Evolutionary conservation across 2,113 vertebrate species (phyloP), one percentile per base, ranked within the genome.

Genomic region (Pollimyrus isidori): DNA sequence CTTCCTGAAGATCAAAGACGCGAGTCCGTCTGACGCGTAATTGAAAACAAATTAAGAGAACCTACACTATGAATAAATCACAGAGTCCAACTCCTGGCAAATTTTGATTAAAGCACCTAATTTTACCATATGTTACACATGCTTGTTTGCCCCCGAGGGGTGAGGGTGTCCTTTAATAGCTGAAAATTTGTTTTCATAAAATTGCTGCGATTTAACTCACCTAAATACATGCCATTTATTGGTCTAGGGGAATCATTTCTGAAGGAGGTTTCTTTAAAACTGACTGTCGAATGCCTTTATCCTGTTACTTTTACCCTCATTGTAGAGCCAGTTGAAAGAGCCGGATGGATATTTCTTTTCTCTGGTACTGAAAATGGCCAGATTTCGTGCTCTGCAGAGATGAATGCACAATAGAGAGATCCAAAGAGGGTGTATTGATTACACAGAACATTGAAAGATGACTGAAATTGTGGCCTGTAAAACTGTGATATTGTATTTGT

Each of bases 1-100:
- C 30, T 89, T 39, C 52, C 15, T 35, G 46, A 84, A 86, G 53
- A 87, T 87, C 56, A 87, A 86, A 89, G 56, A 85, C 10, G 7
- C 48, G 26, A 17, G 42, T 85, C 42, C 62, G 46, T 69, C 89
- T 83, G 50, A 89, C 21, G 39, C 4, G 53, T 86, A 85, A 84
- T 65, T 86, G 82, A 86, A 53, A 48, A 86, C 56, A 86, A 89
- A 86, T 89, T 65, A 89, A 50, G 35, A 73, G 45, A 46, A 50
- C n/a, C 21, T 48, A 39, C 46, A 50, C 42, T 69, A 30, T 45
- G 80, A 83, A 65, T 46, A 21, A 21, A 86, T 62, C 53, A 50
- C 83, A 46, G 86, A 86, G 76, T 80, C 73, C 35, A 80, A 80
- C 30, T 69, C 5, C 58, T 46, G 83, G 50, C 56, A 86, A 35